Evolutionary conservation across 2,113 vertebrate species (phyloP).

Genomic region (Plestiodon gilberti): DNA sequence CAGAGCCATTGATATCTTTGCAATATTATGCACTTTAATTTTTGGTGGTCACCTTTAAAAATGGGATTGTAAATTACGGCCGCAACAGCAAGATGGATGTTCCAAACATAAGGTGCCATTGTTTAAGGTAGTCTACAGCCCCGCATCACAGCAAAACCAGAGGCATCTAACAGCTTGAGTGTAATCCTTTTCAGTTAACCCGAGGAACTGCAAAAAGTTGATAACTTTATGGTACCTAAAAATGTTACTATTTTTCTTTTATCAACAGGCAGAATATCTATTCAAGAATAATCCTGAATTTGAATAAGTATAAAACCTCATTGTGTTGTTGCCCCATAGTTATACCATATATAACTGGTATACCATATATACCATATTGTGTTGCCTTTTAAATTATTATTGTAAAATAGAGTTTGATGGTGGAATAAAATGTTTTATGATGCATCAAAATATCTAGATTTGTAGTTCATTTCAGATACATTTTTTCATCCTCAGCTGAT

Average conservation of each 20-base stretch:
- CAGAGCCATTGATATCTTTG: neutral
- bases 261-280: conserved; percentile 83
- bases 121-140: neutral
- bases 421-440: conserved; percentile 4
- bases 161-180: neutral
- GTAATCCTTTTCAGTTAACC: neutral
- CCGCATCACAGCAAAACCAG: neutral
- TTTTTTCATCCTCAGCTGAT: neutral
- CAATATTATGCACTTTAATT: neutral
- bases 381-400: neutral
- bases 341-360: too few relatives aligned
- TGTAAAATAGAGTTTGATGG: neutral
- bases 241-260: conserved; percentile 13
- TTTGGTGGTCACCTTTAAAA: neutral
- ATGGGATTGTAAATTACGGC: too few relatives aligned
- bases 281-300: conserved; percentile 80
- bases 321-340: neutral
- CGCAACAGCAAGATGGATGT: neutral
- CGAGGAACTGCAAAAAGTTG: neutral
- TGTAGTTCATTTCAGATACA: neutral
- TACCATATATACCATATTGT: neutral
- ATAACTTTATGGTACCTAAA: neutral
- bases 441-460: neutral
- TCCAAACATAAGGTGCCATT: neutral
- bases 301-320: conserved; percentile 35